phyloP scores from a whole-genome alignment of 2,113 vertebrate genomes.

The Corapipo altera region DNA sequence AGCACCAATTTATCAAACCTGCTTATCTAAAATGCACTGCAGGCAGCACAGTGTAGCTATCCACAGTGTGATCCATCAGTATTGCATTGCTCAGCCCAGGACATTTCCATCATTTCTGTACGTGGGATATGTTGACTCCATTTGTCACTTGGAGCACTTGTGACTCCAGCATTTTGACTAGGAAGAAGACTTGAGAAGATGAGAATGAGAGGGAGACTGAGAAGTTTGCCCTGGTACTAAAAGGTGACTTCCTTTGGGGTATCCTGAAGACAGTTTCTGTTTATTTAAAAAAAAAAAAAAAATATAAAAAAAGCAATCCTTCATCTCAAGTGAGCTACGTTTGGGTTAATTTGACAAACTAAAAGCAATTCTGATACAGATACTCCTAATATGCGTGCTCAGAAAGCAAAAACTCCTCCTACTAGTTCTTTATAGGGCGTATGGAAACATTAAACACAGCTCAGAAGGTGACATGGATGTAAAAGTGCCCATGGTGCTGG shows the following conservation, averaged over 20 bases:
- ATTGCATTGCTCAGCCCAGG: neutral
- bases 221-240: neutral
- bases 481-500: neutral
- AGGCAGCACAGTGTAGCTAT: neutral
- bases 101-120: neutral
- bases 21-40: neutral
- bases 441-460: neutral
- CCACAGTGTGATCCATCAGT: neutral
- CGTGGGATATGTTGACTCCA: neutral
- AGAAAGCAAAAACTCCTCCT: neutral
- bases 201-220: neutral
- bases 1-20: neutral
- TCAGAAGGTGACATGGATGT: neutral
- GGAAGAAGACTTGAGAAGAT: neutral
- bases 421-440: neutral
- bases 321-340: neutral
- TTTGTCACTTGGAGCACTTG: neutral
- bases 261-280: neutral
- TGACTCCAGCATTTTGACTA: neutral
- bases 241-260: neutral
- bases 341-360: neutral
- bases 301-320: neutral
- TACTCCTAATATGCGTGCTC: rapidly evolving
- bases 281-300: neutral
- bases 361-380: neutral